Percentiles rank a stretch among this genome's conserved stretches.
Evolutionary conservation across 2,888 invertebrate species (phyloP).

Genomic region (Drosophila testacea): DNA sequence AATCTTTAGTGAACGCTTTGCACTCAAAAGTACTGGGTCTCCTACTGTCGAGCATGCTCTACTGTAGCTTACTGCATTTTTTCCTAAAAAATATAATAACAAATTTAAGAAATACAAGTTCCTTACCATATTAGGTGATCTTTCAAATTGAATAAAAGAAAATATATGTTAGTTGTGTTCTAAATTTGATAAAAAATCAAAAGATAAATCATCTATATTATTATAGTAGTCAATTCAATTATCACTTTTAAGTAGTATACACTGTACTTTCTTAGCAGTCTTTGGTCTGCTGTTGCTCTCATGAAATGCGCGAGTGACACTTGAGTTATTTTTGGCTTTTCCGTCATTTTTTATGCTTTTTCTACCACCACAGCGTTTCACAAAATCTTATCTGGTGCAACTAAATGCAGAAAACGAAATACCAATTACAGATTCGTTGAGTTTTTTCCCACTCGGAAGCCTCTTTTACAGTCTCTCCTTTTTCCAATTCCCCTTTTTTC

Average conservation of each 20-base stretch:
- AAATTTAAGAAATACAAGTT: too few species aligned
- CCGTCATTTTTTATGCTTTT: conserved; percentile 6
- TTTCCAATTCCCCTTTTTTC: not conserved
- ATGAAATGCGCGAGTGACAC: conserved; percentile 55
- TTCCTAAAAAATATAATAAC: too few species aligned
- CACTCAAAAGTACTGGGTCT: too few species aligned
- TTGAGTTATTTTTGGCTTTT: conserved; percentile 71
- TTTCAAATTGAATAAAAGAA: too few species aligned
- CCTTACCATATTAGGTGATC: too few species aligned
- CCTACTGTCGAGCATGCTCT: too few species aligned
- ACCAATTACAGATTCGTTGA: conserved; percentile 73
- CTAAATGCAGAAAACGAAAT: conserved; percentile 70
- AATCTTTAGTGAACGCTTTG: too few species aligned
- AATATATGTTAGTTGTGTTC: too few species aligned
- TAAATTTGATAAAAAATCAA: too few species aligned
- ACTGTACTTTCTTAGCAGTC: conserved; percentile 25
- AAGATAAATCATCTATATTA: too few species aligned
- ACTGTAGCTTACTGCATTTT: too few species aligned
- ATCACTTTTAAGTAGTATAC: not conserved
- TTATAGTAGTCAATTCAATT: not conserved
- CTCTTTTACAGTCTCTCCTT: not conserved
- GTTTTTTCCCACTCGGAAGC: conserved; percentile 25
- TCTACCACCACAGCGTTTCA: conserved; percentile 21
- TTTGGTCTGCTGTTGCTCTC: conserved; percentile 27
- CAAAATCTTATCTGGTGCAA: conserved; percentile 54